Evolutionary conservation across 2,113 vertebrate genomes (phyloP).

Genomic region (Toxotes chatareus): DNA sequence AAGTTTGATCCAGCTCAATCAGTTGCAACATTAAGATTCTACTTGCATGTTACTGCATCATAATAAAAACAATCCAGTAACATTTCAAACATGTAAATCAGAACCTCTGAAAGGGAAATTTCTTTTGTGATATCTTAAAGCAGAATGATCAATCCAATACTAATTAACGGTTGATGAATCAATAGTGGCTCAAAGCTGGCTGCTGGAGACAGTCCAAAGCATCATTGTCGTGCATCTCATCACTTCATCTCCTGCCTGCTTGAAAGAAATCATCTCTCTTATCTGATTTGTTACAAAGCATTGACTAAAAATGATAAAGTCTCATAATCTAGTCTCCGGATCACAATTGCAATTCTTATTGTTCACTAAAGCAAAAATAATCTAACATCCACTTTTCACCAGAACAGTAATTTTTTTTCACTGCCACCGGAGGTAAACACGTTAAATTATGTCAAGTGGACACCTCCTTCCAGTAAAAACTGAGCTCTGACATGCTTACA

Average conservation of each 20-base stretch:
- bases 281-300: neutral
- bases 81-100: neutral
- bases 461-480: neutral
- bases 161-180: neutral
- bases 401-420: neutral
- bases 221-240: neutral
- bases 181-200: neutral
- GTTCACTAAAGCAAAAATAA: neutral
- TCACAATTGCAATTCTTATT: neutral
- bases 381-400: neutral
- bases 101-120: neutral
- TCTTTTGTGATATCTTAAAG: neutral
- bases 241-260: neutral
- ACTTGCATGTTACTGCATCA: neutral
- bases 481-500: slow-evolving; percentile 19
- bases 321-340: neutral
- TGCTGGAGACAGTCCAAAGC: neutral
- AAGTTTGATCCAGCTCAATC: no score
- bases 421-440: neutral
- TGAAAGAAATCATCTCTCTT: neutral
- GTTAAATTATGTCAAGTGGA: neutral
- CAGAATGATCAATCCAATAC: neutral
- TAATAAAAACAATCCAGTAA: neutral
- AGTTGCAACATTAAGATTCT: neutral
- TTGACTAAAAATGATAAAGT: neutral